Percentiles rank a stretch among this genome's conserved stretches.
Evolutionary conservation across 2,888 invertebrate species (phyloP).

Genomic region (Criorhina ranunculi): DNA sequence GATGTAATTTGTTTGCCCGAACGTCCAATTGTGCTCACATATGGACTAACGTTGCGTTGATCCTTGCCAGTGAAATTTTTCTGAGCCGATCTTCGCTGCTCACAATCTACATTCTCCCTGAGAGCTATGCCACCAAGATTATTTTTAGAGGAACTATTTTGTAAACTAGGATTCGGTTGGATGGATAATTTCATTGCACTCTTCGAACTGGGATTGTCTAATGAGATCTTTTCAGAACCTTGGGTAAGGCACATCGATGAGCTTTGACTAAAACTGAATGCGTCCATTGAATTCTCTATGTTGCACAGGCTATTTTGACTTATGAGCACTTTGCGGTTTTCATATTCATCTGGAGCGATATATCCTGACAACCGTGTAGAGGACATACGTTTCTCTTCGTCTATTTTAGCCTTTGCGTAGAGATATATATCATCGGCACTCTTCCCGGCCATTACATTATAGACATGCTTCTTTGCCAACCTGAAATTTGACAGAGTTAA

Average conservation of each 20-base stretch:
- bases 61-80: constrained; percentile 84
- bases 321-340: constrained; percentile 79
- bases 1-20: constrained; percentile 36
- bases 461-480: constrained; percentile 88
- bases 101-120: constrained; percentile 83
- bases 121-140: constrained; percentile 82
- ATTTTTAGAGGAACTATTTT: constrained; percentile 83
- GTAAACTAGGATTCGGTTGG: constrained; percentile 79
- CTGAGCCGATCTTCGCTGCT: constrained; percentile 81
- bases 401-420: constrained; percentile 80
- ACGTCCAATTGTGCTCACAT: constrained; percentile 67
- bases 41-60: constrained; percentile 83
- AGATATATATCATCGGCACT: constrained; percentile 87
- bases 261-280: constrained; percentile 79
- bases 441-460: constrained; percentile 88
- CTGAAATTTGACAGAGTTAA: constrained; percentile 83
- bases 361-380: constrained; percentile 81
- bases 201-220: constrained; percentile 22
- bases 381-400: constrained; percentile 79
- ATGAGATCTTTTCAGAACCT: constrained; percentile 42
- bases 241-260: constrained; percentile 58
- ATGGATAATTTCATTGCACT: constrained; percentile 77
- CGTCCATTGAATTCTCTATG: constrained; percentile 81
- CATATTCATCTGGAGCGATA: constrained; percentile 83
- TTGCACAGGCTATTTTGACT: constrained; percentile 78